phyloP scores from a whole-genome alignment of 2,888 invertebrate species.

The Dicycla oo region DNA sequence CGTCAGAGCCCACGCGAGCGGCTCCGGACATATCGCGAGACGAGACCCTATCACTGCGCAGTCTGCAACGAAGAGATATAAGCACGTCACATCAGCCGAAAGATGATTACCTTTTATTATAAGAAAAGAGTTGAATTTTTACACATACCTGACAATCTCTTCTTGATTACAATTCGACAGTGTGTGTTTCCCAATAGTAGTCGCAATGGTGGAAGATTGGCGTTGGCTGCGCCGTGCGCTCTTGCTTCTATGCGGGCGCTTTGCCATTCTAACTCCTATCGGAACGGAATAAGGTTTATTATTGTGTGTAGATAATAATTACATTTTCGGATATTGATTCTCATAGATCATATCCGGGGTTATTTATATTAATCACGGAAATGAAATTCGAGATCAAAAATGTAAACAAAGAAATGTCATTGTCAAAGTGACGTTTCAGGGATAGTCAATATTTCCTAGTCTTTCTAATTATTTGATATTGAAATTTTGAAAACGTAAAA shows the following conservation, averaged over 20 bases:
- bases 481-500: no score
- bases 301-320: neutral
- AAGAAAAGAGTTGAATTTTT: neutral
- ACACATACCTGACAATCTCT: conserved; percentile 94
- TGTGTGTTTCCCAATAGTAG: conserved; percentile 98
- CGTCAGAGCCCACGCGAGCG: conserved; percentile 98
- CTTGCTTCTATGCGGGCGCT: conserved; percentile 98
- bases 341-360: no score
- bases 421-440: no score
- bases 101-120: no score
- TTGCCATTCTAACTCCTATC: conserved; percentile 97
- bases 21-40: conserved; percentile 97
- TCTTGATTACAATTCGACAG: conserved; percentile 98
- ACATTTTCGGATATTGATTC: no score
- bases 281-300: neutral
- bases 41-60: conserved; percentile 98
- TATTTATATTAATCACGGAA: no score
- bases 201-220: conserved; percentile 95
- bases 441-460: no score
- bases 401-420: no score
- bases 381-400: no score
- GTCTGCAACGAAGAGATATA: conserved; percentile 89
- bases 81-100: no score
- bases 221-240: conserved; percentile 88
- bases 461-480: no score